Conservation (phyloP, 2,797 vertebrate species). For the Chloroceryle amazona region DNA sequence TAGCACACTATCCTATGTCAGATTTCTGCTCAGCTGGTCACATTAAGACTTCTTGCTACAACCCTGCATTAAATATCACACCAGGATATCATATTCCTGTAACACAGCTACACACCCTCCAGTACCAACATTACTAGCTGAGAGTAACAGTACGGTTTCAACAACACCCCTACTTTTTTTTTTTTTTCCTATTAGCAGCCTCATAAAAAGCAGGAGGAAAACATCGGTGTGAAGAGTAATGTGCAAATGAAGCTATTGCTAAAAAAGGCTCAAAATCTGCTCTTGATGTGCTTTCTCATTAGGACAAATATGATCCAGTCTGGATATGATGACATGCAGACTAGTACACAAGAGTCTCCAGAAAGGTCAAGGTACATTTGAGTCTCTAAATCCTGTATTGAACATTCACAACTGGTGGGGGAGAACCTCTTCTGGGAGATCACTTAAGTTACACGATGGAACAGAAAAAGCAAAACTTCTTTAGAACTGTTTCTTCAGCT, state of each 20-base stretch:
- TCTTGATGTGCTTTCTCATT: neutral
- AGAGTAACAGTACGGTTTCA: neutral
- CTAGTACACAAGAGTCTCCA: neutral
- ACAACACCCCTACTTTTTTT: neutral
- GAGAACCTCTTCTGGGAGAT: neutral
- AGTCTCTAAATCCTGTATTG: neutral
- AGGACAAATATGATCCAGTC: neutral
- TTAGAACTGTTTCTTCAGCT: neutral
- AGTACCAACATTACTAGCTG: neutral
- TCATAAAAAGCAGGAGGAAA: neutral
- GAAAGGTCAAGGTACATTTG: neutral
- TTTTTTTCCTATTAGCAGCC: fast-evolving
- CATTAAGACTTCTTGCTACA: neutral
- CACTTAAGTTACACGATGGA: neutral
- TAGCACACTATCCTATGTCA: constrained; percentile 61
- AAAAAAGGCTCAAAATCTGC: neutral
- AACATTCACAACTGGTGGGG: neutral
- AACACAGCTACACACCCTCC: neutral
- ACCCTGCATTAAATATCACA: neutral
- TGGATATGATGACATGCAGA: neutral
- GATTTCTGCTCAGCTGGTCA: neutral
- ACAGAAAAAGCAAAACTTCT: neutral
- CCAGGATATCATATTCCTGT: neutral
- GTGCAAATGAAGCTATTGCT: neutral
- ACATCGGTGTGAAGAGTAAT: neutral